Percentiles rank a stretch among this genome's conserved stretches.
Evolutionary conservation across 2,888 invertebrate species (phyloP).

Genomic region (Synanthedon tipuliformis): DNA sequence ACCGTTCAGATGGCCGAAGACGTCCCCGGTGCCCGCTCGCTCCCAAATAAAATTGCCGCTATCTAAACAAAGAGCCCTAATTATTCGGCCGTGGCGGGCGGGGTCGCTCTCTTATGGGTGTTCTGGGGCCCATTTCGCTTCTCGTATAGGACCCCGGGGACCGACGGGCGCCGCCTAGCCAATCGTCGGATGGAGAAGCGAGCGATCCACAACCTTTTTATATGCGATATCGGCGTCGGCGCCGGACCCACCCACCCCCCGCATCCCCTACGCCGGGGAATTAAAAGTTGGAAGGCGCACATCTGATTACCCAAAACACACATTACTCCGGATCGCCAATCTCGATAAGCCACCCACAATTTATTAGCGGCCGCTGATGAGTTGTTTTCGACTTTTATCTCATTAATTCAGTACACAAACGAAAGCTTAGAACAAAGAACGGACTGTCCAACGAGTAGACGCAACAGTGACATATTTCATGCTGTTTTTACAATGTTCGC

Average conservation of each 20-base stretch:
- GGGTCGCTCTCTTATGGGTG: slow-evolving; percentile 78
- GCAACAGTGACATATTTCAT: too few species aligned
- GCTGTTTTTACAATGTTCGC: too few species aligned
- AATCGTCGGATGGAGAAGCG: slow-evolving; percentile 69
- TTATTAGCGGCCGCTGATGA: slow-evolving; percentile 48
- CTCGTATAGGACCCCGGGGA: slow-evolving; percentile 74
- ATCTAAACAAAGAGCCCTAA: slow-evolving; percentile 75
- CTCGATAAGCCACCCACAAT: slow-evolving; percentile 56
- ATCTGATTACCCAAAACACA: slow-evolving; percentile 62
- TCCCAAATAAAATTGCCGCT: slow-evolving; percentile 73
- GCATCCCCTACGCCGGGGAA: slow-evolving; percentile 40
- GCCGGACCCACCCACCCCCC: slow-evolving; percentile 40
- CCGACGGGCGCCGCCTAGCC: slow-evolving; percentile 73
- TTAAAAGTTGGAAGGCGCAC: slow-evolving; percentile 62
- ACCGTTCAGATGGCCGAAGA: slow-evolving; percentile 64
- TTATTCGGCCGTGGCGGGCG: slow-evolving; percentile 75
- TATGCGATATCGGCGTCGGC: slow-evolving; percentile 62
- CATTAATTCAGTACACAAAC: not conserved
- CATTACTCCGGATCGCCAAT: slow-evolving; percentile 55
- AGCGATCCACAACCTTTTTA: slow-evolving; percentile 71
- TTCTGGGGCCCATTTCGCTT: slow-evolving; percentile 76
- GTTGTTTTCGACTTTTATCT: slow-evolving; percentile 35
- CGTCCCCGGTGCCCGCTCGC: slow-evolving; percentile 66
- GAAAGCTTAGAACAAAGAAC: not conserved
- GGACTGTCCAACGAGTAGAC: not conserved